Base-by-base conservation (phyloP, 2,888 invertebrate genomes). In the Cynaeus angustus region DNA sequence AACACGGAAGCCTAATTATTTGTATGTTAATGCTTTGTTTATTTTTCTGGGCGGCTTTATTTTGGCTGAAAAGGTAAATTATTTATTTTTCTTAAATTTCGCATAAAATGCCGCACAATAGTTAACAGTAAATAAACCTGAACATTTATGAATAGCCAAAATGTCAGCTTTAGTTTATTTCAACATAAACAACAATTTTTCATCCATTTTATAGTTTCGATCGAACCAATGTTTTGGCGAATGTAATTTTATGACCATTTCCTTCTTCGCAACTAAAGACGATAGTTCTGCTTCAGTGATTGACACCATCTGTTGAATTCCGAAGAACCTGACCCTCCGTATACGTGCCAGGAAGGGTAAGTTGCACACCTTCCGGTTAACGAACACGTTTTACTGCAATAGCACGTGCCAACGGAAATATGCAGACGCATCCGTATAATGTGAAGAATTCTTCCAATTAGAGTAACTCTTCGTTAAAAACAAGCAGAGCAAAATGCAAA, bases 281-380 rank as follows among this genome's bases (percentile, higher is more conserved):
- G 2, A 9, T 1, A n/a, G 62, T 64, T 64, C 38, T 41, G 52
- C 16, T 45, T 37, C 66, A 48, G 52, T 73, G 75, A 73, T 75
- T 74, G 72, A 62, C 68, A 74, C 74, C 76, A 76, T 76, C 76
- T 76, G 76, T 76, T 76, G 76, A 53, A n/a, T 61, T 52, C 46
- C 21, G 14, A 21, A 50, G 37, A 62, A 62, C 52, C 52, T 41
- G 64, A 68, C 55, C 68, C 55, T 64, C 37, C 10, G 55, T 48
- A 28, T 12, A 68, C 62, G 64, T 68, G 56, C 53, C 48, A 61
- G 62, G 58, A 61, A 64, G 68, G 62, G 64, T 33, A 61, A 48
- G 55, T 64, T 53, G 48, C 8, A 56, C 62, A 38, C 64, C 64
- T 68, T 68, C 68, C 68, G 68, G 62, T 64, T 13, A 0, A 9